Percentiles rank a stretch among this genome's conserved stretches.
Evolutionary conservation across 2,888 invertebrate species (phyloP).

Genomic region (Cecidostiba fungosa): DNA sequence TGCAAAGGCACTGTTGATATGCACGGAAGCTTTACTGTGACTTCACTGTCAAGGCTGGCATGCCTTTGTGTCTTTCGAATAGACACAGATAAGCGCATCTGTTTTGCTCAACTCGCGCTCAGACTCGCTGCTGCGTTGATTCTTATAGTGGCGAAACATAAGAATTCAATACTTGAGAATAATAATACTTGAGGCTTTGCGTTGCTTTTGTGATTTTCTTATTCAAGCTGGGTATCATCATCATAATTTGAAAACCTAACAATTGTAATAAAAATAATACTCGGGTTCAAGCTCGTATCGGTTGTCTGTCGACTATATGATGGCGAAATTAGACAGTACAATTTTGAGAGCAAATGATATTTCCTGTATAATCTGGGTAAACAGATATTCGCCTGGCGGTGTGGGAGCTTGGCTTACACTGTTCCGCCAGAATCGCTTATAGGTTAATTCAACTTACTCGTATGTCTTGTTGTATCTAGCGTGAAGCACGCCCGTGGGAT

Average conservation of each 20-base stretch:
- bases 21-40: neutral
- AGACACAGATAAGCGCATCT: neutral
- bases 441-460: conserved; percentile 46
- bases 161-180: too few relatives aligned
- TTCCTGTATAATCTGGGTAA: neutral
- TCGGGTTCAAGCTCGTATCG: neutral
- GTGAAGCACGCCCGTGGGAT: conserved; percentile 26
- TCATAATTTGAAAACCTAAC: too few relatives aligned
- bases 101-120: neutral
- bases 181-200: too few relatives aligned
- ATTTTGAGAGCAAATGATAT: neutral
- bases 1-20: neutral
- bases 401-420: neutral
- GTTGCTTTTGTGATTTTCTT: too few relatives aligned
- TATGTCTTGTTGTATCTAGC: conserved; percentile 52
- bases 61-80: neutral
- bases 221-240: too few relatives aligned
- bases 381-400: neutral
- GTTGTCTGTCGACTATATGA: neutral
- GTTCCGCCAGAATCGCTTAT: conserved; percentile 33
- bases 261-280: too few relatives aligned
- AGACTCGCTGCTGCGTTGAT: too few relatives aligned
- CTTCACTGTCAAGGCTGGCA: conserved; percentile 1
- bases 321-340: neutral
- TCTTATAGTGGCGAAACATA: too few relatives aligned